Conservation (phyloP, 37 sponge, comb jelly and placozoan genomes). For the Hexactinellida sp. region DNA sequence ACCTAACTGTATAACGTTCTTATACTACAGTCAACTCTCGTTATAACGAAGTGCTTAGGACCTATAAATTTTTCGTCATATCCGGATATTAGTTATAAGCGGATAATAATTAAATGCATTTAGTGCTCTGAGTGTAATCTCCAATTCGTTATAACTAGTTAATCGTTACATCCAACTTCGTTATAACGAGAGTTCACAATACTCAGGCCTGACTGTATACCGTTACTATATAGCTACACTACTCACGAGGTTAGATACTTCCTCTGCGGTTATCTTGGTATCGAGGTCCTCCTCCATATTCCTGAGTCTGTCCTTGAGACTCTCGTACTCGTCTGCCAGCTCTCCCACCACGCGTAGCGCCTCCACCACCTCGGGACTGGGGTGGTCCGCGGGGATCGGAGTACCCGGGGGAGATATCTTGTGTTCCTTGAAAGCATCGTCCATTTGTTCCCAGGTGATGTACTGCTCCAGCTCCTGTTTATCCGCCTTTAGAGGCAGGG, state of each 20-base stretch:
- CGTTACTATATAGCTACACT: too few species aligned
- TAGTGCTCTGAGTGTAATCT: too few species aligned
- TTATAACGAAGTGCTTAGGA: too few species aligned
- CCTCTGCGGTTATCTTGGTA: background rate
- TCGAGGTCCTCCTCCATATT: slow-evolving; percentile 23
- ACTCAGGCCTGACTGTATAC: too few species aligned
- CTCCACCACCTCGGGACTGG: slow-evolving; percentile 30
- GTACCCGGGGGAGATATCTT: background rate
- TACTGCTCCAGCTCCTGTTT: slow-evolving; percentile 24
- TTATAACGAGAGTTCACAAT: too few species aligned
- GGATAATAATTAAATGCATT: too few species aligned
- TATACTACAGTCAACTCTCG: too few species aligned
- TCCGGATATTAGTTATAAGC: too few species aligned
- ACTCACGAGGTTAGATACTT: background rate
- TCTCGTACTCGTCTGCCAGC: slow-evolving; percentile 34
- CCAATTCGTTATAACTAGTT: too few species aligned
- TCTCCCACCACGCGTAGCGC: slow-evolving; percentile 29
- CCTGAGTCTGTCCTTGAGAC: slow-evolving; percentile 24
- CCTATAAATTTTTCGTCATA: too few species aligned
- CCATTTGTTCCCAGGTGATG: slow-evolving; percentile 33
- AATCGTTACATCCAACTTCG: too few species aligned
- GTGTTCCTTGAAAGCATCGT: slow-evolving; percentile 33
- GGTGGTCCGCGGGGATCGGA: slow-evolving; percentile 24
- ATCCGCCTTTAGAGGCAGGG: slow-evolving; percentile 21
- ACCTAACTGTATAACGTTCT: too few species aligned